Base-by-base conservation (phyloP, 2,797 vertebrate genomes). In the Ispidina lecontei region DNA sequence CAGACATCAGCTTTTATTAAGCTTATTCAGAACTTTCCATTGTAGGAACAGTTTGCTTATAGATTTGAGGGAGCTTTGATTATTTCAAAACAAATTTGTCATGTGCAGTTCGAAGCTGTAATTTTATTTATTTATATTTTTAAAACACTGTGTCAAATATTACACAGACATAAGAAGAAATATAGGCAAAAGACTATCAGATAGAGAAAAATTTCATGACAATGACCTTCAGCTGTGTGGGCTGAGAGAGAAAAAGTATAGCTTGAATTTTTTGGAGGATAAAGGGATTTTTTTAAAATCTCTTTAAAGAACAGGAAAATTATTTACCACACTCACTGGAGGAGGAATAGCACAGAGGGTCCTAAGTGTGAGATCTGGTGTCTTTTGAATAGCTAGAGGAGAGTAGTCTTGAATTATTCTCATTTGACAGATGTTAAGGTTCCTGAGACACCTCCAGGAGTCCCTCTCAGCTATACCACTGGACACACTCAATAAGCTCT, bases 1-100 rank as follows among this genome's bases (percentile, higher is more conserved):
- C 69, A 92, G 84, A 79, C 64, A 76, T 70, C 29, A 65, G 88
- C 71, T 87, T 93, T 91, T 93, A 59, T 86, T 82, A 94, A 94
- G 74, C 71, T 86, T 70, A 91, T 91, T 92, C 68, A 86, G 76
- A 63, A 76, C 44, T 76, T 86, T 49, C 22, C n/a, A 64, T 88
- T 84, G 56, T 76, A 73, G 23, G 20, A 54, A 14, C 6, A 63
- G 56, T 75, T 94, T 82, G 37, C 68, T 86, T 54, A 67, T 35
- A 75, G 41, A 64, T 75, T 82, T 90, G 70, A 86, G 60, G 88
- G 91, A 79, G 88, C 90, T 88, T 94, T 82, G 56, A 31, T 87
- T 84, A 72, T 91, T 95, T 90, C 56, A 90, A 62, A 18, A 4
- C 22, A 78, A 63, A 84, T 85, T 87, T 85, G 29, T 77, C 70